Percentiles rank a stretch among this genome's conserved stretches.
Conservation (phyloP, 2,888 invertebrate species). For the Onchidella celtica region DNA sequence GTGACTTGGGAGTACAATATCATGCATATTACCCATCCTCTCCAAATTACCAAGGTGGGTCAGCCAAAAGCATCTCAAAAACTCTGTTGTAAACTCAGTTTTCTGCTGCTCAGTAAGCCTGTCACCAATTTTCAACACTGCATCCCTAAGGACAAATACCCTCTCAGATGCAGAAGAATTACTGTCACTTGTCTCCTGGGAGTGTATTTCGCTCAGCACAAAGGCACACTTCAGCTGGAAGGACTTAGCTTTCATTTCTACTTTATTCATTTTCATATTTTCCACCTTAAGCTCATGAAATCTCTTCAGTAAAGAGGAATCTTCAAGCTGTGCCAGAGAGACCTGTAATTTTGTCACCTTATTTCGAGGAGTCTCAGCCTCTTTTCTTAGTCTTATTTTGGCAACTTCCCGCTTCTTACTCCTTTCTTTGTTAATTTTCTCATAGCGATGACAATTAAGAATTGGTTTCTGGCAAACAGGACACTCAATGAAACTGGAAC, state of each 20-base stretch:
- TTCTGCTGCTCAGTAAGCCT: conserved; percentile 21
- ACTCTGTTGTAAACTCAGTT: conserved; percentile 16
- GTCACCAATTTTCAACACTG: neutral
- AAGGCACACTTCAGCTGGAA: conserved; percentile 38
- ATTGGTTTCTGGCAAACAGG: conserved; percentile 48
- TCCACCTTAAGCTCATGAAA: neutral
- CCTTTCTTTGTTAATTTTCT: conserved; percentile 22
- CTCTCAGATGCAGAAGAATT: neutral
- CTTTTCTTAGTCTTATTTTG: neutral
- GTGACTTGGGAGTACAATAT: neutral
- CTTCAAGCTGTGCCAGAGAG: neutral
- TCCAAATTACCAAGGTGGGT: neutral
- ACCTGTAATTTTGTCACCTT: neutral
- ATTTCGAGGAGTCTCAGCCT: neutral
- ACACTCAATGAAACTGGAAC: conserved; percentile 30
- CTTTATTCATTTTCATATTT: neutral
- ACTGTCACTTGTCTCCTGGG: neutral
- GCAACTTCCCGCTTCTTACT: conserved; percentile 1
- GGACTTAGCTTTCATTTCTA: conserved; percentile 4
- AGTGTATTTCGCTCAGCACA: conserved; percentile 26
- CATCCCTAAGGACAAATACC: neutral
- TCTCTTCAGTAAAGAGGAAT: neutral
- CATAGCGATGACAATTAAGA: conserved; percentile 43
- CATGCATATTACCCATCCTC: neutral
- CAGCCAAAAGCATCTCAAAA: conserved; percentile 17